Evolutionary conservation across 2,888 invertebrate species (phyloP), one percentile per base, ranked within the genome.

Genomic region (Bombylius major): DNA sequence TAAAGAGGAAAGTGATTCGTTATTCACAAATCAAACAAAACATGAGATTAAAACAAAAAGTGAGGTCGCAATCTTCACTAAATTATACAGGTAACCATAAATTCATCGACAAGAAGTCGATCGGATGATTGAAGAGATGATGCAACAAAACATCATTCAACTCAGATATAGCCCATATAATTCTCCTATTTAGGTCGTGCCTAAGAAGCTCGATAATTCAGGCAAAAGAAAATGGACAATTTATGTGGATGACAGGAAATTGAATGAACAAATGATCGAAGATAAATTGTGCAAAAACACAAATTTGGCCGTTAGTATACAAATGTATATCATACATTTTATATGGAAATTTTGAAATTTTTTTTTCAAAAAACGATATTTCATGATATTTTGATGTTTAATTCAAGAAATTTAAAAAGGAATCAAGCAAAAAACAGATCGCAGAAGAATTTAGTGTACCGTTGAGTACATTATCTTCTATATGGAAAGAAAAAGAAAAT

Each of bases 141-240:
- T 58, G 13, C 11, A 48, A n/a, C 48, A 58, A 49, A 52, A n/a
- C 6, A 66, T 67, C 31, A 64, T 67, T 11, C 33, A 51, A 50
- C 62, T 56, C 5, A 62, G 60, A 9, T 51, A 58, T 34, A 62
- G 60, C 8, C 64, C 62, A 31, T 66, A 64, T 58, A 54, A 51
- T 11, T 56, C 60, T 12, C 63, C 63, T 11, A 59, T 65, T 23
- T 62, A 60, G 62, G 57, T 62, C n/a, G 64, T 63, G 9, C 60
- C 61, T n/a, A 65, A 63, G 55, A 58, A 55, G 53, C n/a, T 6
- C 7, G 54, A 58, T 33, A 58, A 50, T 13, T 54, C 52, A 11
- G 53, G 50, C 7, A 50, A 12, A 46, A 42, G 34, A 49, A 56
- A 58, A 49, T 58, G 44, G 47, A 9, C 54, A 14, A 47, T 58